Conservation (phyloP, 2,113 vertebrate genomes). For the Urocynchramus pylzowi region DNA sequence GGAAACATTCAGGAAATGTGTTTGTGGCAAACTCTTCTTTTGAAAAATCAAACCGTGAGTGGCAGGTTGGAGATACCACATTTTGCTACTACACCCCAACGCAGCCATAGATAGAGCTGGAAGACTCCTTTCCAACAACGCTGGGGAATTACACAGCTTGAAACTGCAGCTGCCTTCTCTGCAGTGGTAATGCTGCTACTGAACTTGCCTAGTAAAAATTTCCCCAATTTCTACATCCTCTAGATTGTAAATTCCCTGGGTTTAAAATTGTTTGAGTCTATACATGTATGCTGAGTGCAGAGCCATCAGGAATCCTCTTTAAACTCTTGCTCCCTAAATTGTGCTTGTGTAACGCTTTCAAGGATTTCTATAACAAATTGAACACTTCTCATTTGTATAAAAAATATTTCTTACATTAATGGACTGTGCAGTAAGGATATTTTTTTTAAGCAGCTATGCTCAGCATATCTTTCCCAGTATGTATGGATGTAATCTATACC, state of each 20-base stretch:
- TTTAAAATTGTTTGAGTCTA: not conserved
- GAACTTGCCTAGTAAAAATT: not conserved
- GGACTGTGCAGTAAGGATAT: not conserved
- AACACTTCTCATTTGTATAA: not conserved
- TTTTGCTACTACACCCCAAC: not conserved
- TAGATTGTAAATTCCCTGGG: not conserved
- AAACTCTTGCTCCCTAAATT: not conserved
- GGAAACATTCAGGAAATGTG: not conserved
- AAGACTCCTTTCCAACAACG: not conserved
- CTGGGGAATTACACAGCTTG: not conserved
- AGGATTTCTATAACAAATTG: not conserved
- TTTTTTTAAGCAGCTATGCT: not conserved
- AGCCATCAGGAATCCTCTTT: not conserved
- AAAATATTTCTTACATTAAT: not conserved
- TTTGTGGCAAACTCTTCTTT: not conserved
- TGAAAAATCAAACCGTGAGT: not conserved
- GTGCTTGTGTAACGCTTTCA: not conserved
- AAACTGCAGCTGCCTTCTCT: not conserved
- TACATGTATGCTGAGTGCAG: not conserved
- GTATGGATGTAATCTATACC: not conserved
- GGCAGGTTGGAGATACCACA: not conserved
- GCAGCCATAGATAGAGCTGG: accelerated
- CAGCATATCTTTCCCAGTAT: not conserved
- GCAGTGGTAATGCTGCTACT: not conserved
- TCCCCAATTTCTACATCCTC: not conserved